Percentiles rank a stretch among this genome's conserved stretches.
Evolutionary conservation across 2,888 invertebrate genomes (phyloP).

Genomic region (Ariolimax columbianus): DNA sequence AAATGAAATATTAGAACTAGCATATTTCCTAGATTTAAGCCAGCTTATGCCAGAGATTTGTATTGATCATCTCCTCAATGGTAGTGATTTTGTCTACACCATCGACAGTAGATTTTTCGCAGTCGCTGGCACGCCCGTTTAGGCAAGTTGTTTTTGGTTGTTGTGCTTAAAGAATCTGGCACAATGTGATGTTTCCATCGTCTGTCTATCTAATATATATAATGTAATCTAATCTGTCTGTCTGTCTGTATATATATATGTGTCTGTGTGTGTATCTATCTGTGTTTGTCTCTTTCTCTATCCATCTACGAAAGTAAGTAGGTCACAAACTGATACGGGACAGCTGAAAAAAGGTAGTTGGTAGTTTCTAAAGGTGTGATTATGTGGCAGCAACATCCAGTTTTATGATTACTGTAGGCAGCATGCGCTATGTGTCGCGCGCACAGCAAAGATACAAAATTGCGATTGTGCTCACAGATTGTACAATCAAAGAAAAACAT

Average conservation of each 20-base stretch:
- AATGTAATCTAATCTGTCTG: background rate
- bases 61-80: conserved; percentile 14
- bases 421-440: no score
- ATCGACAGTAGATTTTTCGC: conserved; percentile 8
- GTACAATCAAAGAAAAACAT: no score
- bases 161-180: background rate
- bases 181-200: background rate
- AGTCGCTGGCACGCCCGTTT: conserved; percentile 27
- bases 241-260: background rate
- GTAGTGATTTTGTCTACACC: conserved; percentile 19
- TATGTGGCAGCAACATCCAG: no score
- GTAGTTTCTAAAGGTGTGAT: no score
- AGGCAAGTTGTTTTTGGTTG: background rate
- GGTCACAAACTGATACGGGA: no score
- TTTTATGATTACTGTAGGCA: no score
- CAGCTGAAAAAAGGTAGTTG: no score
- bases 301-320: no score
- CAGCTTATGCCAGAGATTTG: conserved; percentile 49
- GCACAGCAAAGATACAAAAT: no score
- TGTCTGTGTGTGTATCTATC: no score
- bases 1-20: background rate
- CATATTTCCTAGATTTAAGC: conserved; percentile 33
- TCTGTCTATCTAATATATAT: background rate
- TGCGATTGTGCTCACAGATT: no score
- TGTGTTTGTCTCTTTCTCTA: no score